Evolutionary conservation across 2,888 invertebrate genomes (phyloP).

Genomic region (Tetanocera ferruginea): DNA sequence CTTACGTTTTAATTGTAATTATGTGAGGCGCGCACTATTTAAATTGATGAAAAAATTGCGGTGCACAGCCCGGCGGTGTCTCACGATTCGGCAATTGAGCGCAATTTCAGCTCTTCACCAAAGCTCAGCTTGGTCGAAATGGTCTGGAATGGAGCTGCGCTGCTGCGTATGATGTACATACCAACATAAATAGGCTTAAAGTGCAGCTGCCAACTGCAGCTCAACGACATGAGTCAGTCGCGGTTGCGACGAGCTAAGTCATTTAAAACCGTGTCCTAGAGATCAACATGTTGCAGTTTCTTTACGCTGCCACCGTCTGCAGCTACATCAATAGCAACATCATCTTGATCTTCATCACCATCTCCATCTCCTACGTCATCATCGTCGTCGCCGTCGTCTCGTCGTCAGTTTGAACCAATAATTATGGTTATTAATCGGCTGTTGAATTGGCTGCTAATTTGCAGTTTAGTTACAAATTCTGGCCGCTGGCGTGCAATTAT

Average conservation of each 20-base stretch:
- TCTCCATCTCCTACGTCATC: constrained; percentile 41
- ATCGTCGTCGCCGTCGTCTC: constrained; percentile 36
- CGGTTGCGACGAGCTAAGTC: no score
- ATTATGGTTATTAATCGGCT: constrained; percentile 73
- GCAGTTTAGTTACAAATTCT: constrained; percentile 77
- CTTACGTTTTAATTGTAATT: constrained; percentile 57
- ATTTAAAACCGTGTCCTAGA: background rate
- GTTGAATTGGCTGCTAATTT: constrained; percentile 76
- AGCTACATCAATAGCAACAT: constrained; percentile 1
- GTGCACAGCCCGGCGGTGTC: constrained; percentile 45
- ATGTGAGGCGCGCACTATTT: constrained; percentile 63
- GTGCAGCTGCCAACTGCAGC: background rate
- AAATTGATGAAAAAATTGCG: constrained; percentile 53
- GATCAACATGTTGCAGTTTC: background rate
- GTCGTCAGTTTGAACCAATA: constrained; percentile 65
- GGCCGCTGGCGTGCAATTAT: constrained; percentile 75
- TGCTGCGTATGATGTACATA: constrained; percentile 13
- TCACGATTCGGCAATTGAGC: constrained; percentile 64
- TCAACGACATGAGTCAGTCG: background rate
- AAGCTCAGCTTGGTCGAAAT: constrained; percentile 19
- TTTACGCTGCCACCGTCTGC: background rate
- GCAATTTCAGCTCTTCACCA: constrained; percentile 54
- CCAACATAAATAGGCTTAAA: constrained; percentile 1
- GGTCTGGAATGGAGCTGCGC: no score
- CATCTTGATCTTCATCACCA: constrained; percentile 20